These are phyloP conservation scores for Balanococcus diminutus DNA, from an alignment of 2,888 invertebrate genomes.

Conservation along the genomic window DNA sequence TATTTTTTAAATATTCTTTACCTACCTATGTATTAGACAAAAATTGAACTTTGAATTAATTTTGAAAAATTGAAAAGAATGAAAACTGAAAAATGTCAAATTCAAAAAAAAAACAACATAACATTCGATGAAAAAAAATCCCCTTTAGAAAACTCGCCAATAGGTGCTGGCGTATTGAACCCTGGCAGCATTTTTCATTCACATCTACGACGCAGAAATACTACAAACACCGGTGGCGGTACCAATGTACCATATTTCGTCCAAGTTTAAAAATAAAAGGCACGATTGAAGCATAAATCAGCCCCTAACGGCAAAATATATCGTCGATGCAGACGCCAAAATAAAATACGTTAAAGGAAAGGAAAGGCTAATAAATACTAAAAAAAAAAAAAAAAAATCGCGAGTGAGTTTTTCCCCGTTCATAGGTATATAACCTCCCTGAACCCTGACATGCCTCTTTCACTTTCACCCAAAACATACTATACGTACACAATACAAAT, in stretches of 20 bases:
- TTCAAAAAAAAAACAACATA: no score
- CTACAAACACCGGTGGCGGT: not conserved
- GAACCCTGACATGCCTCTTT: not conserved
- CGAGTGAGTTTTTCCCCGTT: not conserved
- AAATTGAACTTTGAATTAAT: no score
- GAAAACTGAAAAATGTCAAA: no score
- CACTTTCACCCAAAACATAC: not conserved
- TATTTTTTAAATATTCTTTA: no score
- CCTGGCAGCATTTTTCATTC: not conserved
- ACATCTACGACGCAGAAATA: not conserved
- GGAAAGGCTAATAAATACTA: conserved; percentile 6
- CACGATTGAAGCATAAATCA: not conserved
- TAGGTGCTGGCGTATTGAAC: no score
- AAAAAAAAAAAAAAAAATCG: conserved; percentile 3
- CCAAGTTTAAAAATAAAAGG: not conserved
- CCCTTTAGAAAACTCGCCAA: no score
- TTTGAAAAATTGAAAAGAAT: no score
- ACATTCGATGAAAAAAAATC: no score
- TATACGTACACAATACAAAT: not conserved
- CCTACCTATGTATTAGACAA: no score
- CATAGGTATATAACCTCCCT: not conserved
- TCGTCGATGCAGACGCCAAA: not conserved
- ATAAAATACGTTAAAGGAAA: conserved; percentile 4
- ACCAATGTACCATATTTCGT: not conserved
- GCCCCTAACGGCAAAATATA: not conserved